Percentiles rank a stretch among this genome's conserved stretches.
These are phyloP conservation scores for Noctuana brunneofusca DNA, from an alignment of 2,888 invertebrate species.

Conservation along the genomic window DNA sequence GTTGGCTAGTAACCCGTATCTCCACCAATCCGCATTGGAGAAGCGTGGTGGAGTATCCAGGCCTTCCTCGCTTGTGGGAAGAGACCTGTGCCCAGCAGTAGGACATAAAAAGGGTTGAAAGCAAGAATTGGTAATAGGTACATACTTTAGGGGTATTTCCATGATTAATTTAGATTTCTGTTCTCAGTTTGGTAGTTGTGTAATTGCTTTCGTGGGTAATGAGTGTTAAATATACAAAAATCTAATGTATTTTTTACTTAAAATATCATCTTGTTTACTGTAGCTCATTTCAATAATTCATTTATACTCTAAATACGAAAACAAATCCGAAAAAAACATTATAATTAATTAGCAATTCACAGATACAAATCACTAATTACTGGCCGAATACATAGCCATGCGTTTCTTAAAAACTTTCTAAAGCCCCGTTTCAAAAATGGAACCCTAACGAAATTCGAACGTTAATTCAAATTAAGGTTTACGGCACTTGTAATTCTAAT, in stretches of 20 bases:
- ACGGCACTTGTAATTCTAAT: conserved; percentile 66
- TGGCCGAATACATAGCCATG: conserved; percentile 13
- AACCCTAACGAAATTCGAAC: conserved; percentile 62
- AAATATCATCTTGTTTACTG: neutral
- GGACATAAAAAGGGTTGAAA: too few relatives aligned
- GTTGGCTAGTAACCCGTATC: too few relatives aligned
- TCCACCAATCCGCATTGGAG: too few relatives aligned
- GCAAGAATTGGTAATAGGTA: too few relatives aligned
- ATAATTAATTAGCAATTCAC: conserved; percentile 18
- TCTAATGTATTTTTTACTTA: neutral
- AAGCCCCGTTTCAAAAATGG: conserved; percentile 41
- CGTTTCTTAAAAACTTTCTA: conserved; percentile 26
- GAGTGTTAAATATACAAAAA: too few relatives aligned
- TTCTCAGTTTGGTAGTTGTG: too few relatives aligned
- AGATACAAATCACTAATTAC: conserved; percentile 24
- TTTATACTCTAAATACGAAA: conserved; percentile 1
- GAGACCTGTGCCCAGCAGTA: too few relatives aligned
- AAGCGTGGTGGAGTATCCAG: too few relatives aligned
- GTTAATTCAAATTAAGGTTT: conserved; percentile 70
- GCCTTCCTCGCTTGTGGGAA: too few relatives aligned
- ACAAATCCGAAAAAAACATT: neutral
- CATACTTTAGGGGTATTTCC: too few relatives aligned
- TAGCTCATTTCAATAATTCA: conserved; percentile 2
- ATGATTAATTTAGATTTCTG: too few relatives aligned
- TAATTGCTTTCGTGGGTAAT: too few relatives aligned